Evolutionary conservation across 2,888 invertebrate species (phyloP).

Genomic region (Coelinius sp.): DNA sequence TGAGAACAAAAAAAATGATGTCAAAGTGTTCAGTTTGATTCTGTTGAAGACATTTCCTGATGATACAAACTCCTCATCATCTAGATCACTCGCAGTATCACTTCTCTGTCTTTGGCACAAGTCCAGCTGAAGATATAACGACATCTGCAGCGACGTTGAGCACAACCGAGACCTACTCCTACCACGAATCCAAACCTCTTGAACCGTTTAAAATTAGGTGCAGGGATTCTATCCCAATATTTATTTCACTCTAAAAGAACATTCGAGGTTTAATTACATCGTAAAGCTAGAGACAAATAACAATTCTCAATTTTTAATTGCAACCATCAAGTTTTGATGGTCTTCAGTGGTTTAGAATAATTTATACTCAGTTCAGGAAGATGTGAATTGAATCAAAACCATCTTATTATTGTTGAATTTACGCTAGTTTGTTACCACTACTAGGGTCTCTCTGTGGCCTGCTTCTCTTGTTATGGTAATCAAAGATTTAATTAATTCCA

Average conservation of each 20-base stretch:
- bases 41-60: not conserved
- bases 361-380: not conserved
- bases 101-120: slow-evolving; percentile 37
- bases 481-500: slow-evolving; percentile 48
- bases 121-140: slow-evolving; percentile 46
- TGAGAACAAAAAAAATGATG: not conserved
- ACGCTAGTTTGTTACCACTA: slow-evolving; percentile 25
- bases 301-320: slow-evolving; percentile 24
- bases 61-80: slow-evolving; percentile 27
- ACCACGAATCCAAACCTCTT: slow-evolving; percentile 14
- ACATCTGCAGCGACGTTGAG: slow-evolving; percentile 52
- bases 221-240: not conserved
- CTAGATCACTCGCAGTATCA: slow-evolving; percentile 43
- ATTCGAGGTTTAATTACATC: not conserved
- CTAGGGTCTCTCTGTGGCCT: not conserved
- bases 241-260: not conserved
- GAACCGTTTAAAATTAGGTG: slow-evolving; percentile 19
- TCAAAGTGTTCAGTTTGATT: not conserved
- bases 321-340: not conserved
- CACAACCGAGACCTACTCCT: slow-evolving; percentile 36
- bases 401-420: slow-evolving; percentile 35
- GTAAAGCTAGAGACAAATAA: not conserved
- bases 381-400: not conserved
- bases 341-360: too few relatives aligned
- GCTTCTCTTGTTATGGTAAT: slow-evolving; percentile 44